Base-by-base conservation (phyloP, 2,888 invertebrate genomes). In the Thera obeliscata region DNA sequence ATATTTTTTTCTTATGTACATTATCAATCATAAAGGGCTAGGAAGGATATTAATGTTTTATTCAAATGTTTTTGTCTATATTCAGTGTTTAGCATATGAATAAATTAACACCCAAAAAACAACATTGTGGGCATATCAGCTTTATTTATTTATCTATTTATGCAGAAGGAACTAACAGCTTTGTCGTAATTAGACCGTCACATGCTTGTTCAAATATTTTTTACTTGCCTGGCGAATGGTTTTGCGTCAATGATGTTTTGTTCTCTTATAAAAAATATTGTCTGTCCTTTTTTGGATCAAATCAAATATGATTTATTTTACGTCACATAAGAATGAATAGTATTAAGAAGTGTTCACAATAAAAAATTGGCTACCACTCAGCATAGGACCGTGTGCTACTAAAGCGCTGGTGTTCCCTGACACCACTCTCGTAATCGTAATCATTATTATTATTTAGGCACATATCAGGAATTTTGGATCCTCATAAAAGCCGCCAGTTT, bases 111-210 rank as follows among this genome's bases (percentile, higher is more conserved):
- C 35, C 11, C 3, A 9, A 56, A 58, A 58, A 12, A 41, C 50
- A 56, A 63, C 43, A 38, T 54, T 46, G 33, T 48, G 12, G 8
- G 2, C 8, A 9, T 7, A 8, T 9, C 43, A 33, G 33, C 8
- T 22, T 50, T 50, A 33, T 50, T 50, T 50, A 33, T 50, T 50
- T 52, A 11, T 62, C 35, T 64, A 48, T 48, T 56, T 22, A 55
- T 55, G 38, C 36, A 33, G 8, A 36, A 68, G 70, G 67, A 68
- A 68, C 58, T 71, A 61, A 59, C 68, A 61, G 12, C 2, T 33
- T n/a, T n/a, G 43, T 56, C 52, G 11, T 68, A 64, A 68, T 64
- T 59, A 41, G 55, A 38, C 8, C 22, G 12, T 61, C 12, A 33
- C 9, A 8, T 22, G 55, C 5, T 56, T 56, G 56, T 33, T 52